Evolutionary conservation across 2,113 vertebrate species (phyloP).

Genomic region (Hipposideros armiger): DNA sequence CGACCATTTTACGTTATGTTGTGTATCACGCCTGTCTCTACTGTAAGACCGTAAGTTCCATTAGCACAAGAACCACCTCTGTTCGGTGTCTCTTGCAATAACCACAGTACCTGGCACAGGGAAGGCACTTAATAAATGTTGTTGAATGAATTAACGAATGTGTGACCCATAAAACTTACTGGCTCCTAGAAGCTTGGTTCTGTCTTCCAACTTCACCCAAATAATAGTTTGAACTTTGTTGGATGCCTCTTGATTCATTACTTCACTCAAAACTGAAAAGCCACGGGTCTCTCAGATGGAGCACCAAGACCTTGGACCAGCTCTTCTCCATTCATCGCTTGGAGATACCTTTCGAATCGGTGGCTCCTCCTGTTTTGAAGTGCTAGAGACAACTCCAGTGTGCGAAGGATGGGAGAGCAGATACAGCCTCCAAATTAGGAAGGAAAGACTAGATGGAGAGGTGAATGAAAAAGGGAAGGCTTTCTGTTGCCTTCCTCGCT

Average conservation of each 20-base stretch:
- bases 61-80: conserved; percentile 20
- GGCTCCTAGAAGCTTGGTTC: neutral
- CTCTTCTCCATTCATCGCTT: neutral
- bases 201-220: neutral
- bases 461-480: neutral
- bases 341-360: neutral
- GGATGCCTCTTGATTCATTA: neutral
- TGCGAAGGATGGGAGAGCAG: neutral
- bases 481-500: conserved; percentile 6
- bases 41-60: neutral
- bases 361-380: neutral
- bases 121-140: conserved; percentile 4
- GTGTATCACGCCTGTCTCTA: neutral
- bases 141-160: conserved; percentile 27
- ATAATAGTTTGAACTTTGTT: neutral
- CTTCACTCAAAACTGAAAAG: neutral
- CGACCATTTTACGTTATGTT: neutral
- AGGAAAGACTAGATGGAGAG: neutral
- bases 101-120: neutral
- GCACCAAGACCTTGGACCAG: neutral
- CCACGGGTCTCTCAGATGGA: neutral
- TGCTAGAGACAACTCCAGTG: neutral
- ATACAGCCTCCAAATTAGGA: neutral
- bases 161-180: neutral
- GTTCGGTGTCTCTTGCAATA: conserved; percentile 46